Conservation (phyloP, 2,888 invertebrate genomes). For the Athalia rosae region DNA sequence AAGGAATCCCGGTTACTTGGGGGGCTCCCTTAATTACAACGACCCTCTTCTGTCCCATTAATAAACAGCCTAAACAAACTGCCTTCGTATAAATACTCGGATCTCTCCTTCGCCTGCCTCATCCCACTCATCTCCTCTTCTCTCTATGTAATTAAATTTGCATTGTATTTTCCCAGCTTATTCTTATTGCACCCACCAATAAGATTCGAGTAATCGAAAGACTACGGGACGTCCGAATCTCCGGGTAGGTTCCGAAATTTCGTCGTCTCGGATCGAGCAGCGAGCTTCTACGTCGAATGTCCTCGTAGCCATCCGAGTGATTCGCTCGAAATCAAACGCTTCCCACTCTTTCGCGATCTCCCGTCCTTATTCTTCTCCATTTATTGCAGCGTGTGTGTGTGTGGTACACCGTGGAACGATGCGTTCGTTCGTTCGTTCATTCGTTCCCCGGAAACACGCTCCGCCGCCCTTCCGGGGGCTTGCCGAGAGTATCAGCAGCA, state of each 20-base stretch:
- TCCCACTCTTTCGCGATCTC: too few relatives aligned
- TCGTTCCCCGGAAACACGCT: conserved; percentile 45
- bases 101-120: conserved; percentile 56
- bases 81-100: conserved; percentile 68
- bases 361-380: not conserved
- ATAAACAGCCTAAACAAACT: conserved; percentile 70
- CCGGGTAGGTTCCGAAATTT: too few relatives aligned
- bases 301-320: too few relatives aligned
- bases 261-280: too few relatives aligned
- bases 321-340: too few relatives aligned
- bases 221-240: not conserved
- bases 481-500: conserved; percentile 6
- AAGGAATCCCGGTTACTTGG: conserved; percentile 54
- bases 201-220: conserved; percentile 69
- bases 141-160: conserved; percentile 70
- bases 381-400: not conserved
- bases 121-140: conserved; percentile 50
- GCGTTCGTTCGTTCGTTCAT: not conserved
- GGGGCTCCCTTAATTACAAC: conserved; percentile 66
- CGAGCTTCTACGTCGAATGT: too few relatives aligned
- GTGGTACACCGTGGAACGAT: conserved; percentile 7
- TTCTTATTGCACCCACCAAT: conserved; percentile 41
- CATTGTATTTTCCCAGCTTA: conserved; percentile 63
- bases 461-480: conserved; percentile 68
- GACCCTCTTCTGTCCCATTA: conserved; percentile 67